Evolutionary conservation across 2,113 vertebrate species (phyloP).

Genomic region (Ivindomyrus marchei): DNA sequence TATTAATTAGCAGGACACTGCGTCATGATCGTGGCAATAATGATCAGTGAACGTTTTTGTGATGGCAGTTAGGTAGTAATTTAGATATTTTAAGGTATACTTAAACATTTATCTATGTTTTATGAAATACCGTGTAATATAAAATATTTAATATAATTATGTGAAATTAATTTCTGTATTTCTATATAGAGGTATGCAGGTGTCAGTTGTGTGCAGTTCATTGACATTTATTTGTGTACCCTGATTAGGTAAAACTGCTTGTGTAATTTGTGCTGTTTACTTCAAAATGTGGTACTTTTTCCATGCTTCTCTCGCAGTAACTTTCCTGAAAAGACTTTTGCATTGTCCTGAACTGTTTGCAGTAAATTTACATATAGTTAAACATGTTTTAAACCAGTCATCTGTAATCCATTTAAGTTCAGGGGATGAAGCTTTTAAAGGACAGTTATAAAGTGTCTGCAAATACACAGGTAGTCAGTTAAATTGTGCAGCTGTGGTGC

Average conservation of each 20-base stretch:
- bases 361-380: background rate
- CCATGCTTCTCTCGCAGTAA: background rate
- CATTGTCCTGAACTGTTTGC: background rate
- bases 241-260: background rate
- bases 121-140: background rate
- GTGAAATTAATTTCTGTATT: background rate
- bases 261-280: background rate
- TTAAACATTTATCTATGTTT: background rate
- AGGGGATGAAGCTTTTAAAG: background rate
- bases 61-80: background rate
- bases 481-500: background rate
- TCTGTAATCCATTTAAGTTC: background rate
- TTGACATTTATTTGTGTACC: background rate
- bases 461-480: background rate
- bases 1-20: slow-evolving; percentile 2
- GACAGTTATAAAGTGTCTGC: background rate
- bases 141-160: background rate
- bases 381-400: background rate
- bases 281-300: background rate
- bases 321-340: background rate
- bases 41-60: background rate
- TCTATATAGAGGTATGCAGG: background rate
- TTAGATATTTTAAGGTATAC: background rate
- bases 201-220: background rate
- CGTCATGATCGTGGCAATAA: background rate